phyloP scores from a whole-genome alignment of 2,888 invertebrate genomes.

The Calephelis perditalis region DNA sequence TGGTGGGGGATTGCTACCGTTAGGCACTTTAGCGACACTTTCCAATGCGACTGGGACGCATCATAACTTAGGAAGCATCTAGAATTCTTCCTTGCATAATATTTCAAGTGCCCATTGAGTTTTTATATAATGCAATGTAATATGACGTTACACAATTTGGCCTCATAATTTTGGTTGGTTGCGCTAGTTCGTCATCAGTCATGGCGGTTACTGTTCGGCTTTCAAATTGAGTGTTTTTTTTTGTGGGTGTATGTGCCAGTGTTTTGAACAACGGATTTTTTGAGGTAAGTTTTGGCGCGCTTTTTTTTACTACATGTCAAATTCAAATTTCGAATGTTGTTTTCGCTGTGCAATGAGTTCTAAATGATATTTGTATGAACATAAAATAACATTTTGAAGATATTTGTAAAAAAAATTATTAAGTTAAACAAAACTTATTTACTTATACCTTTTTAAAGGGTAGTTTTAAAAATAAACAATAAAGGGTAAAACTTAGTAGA shows the following conservation, averaged over 20 bases:
- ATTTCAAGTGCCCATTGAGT: slow-evolving; percentile 50
- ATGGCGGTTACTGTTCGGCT: slow-evolving; percentile 51
- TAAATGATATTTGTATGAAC: no score
- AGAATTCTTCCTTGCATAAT: slow-evolving; percentile 52
- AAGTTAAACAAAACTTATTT: no score
- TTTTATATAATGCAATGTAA: slow-evolving; percentile 72
- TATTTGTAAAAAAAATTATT: no score
- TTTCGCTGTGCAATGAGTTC: no score
- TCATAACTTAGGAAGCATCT: slow-evolving; percentile 50
- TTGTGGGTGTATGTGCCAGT: slow-evolving; percentile 35
- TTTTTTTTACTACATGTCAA: not conserved
- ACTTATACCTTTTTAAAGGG: no score
- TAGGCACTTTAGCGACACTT: slow-evolving; percentile 8
- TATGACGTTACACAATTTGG: slow-evolving; percentile 60
- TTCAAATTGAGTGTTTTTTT: slow-evolving; percentile 42
- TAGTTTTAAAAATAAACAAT: no score
- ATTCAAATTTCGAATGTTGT: no score
- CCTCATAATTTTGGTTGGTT: slow-evolving; percentile 67
- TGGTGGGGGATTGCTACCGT: slow-evolving; percentile 26
- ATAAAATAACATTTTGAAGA: no score
- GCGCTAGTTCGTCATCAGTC: slow-evolving; percentile 54
- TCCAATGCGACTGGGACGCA: slow-evolving; percentile 39
- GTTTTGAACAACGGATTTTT: slow-evolving; percentile 27
- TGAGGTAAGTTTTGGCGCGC: slow-evolving; percentile 32
- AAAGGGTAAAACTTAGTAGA: no score